phyloP scores from a whole-genome alignment of 2,797 vertebrate genomes.

The Paguma larvata region DNA sequence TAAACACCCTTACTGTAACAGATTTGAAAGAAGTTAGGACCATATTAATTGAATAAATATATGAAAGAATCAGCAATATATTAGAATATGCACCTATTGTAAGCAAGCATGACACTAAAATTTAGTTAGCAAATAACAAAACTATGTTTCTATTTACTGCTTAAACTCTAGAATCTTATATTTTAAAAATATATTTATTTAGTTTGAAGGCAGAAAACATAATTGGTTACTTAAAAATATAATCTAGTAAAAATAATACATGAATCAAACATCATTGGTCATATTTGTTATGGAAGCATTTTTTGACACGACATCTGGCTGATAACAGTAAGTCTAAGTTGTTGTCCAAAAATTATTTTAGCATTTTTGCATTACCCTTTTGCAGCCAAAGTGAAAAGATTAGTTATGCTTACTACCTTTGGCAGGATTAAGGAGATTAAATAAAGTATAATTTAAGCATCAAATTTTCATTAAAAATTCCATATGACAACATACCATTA shows the following conservation, averaged over 20 bases:
- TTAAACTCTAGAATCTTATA: not conserved
- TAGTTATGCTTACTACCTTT: not conserved
- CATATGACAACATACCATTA: not conserved
- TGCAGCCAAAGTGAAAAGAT: not conserved
- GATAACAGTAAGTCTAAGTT: not conserved
- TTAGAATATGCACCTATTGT: not conserved
- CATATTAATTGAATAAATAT: not conserved
- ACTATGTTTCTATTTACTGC: not conserved
- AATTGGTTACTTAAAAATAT: not conserved
- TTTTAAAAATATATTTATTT: not conserved
- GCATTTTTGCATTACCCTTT: not conserved
- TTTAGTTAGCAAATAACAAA: not conserved
- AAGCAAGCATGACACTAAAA: not conserved
- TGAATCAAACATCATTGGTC: not conserved
- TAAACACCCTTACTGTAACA: not conserved
- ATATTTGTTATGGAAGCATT: not conserved
- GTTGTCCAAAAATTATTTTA: constrained; percentile 7
- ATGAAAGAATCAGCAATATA: not conserved
- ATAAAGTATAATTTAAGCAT: not conserved
- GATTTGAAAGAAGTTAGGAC: not conserved
- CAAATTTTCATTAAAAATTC: not conserved
- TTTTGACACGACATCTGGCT: not conserved
- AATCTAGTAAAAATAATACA: not conserved
- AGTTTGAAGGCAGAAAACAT: not conserved
- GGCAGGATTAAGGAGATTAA: not conserved